Evolutionary conservation across 2,888 invertebrate species (phyloP).

Genomic region (Acrobasis suavella): DNA sequence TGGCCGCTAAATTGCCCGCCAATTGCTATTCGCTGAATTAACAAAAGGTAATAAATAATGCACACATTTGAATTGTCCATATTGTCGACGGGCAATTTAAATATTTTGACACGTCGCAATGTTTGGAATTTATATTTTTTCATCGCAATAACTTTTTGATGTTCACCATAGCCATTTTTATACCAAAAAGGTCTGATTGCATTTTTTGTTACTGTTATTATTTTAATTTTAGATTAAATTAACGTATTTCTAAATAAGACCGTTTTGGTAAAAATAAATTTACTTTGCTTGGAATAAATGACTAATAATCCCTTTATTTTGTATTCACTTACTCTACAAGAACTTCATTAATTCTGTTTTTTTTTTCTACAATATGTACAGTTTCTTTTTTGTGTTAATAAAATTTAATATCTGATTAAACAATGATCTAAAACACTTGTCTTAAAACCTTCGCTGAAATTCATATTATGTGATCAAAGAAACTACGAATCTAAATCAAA

Average conservation of each 20-base stretch:
- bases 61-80: slow-evolving; percentile 27
- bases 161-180: neutral
- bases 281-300: too few species aligned
- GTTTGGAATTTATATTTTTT: slow-evolving; percentile 2
- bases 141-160: neutral
- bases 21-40: slow-evolving; percentile 29
- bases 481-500: slow-evolving; percentile 41
- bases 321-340: too few species aligned
- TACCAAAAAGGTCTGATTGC: neutral
- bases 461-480: slow-evolving; percentile 1
- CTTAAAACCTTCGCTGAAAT: neutral
- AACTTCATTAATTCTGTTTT: too few species aligned
- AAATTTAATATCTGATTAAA: too few species aligned
- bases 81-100: slow-evolving; percentile 8
- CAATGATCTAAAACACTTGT: neutral
- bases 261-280: too few species aligned
- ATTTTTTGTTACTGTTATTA: too few species aligned
- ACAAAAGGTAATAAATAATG: slow-evolving; percentile 36
- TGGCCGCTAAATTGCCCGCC: slow-evolving; percentile 34
- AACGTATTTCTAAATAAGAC: too few species aligned
- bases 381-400: too few species aligned
- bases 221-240: too few species aligned
- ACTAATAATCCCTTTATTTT: too few species aligned
- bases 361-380: too few species aligned
- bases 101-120: neutral